phyloP scores from a whole-genome alignment of 2,888 invertebrate genomes.

The Heliconius charithonia region DNA sequence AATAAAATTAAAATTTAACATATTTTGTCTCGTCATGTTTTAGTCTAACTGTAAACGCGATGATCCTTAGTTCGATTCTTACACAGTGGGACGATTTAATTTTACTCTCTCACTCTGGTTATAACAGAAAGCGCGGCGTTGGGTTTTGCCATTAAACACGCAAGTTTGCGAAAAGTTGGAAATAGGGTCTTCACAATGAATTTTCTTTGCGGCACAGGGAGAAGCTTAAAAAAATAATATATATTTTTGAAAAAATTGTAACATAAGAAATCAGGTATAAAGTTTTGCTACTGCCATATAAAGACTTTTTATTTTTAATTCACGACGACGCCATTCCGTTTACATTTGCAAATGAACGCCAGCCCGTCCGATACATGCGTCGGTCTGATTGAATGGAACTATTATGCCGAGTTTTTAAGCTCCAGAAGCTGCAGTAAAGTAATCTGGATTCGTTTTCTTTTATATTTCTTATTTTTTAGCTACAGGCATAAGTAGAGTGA shows the following conservation, averaged over 20 bases:
- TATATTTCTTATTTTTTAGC: neutral
- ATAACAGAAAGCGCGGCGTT: too few species aligned
- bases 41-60: too few species aligned
- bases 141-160: too few species aligned
- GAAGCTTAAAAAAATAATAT: neutral
- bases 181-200: too few species aligned
- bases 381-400: constrained; percentile 22
- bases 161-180: too few species aligned
- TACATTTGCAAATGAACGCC: constrained; percentile 23
- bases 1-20: too few species aligned
- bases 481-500: neutral
- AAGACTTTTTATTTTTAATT: constrained; percentile 19
- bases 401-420: constrained; percentile 15
- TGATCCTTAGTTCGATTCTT: too few species aligned
- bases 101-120: too few species aligned
- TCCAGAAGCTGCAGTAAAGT: neutral
- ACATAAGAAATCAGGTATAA: neutral
- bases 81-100: too few species aligned
- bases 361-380: constrained; percentile 23
- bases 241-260: neutral
- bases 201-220: too few species aligned
- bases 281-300: neutral
- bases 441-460: neutral
- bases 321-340: constrained; percentile 13
- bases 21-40: too few species aligned